Evolutionary conservation across 2,113 vertebrate genomes (phyloP).

Genomic region (Delphinus delphis): DNA sequence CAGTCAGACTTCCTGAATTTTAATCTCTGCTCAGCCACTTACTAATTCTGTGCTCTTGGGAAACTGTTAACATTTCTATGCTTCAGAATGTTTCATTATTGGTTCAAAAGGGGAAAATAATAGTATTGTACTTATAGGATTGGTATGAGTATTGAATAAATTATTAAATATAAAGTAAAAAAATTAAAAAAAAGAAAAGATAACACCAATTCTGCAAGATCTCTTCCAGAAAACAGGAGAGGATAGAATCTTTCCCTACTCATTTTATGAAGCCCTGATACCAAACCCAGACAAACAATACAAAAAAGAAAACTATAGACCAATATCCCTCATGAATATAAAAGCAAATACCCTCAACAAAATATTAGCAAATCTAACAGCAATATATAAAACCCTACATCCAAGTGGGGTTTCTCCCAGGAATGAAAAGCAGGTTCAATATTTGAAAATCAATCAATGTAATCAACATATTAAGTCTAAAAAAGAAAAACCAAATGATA

Average conservation of each 20-base stretch:
- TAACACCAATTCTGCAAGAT: not conserved
- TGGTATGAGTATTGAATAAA: not conserved
- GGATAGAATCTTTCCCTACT: conserved; percentile 13
- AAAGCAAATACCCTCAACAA: not conserved
- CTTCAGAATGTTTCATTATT: not conserved
- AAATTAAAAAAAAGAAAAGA: too few species aligned
- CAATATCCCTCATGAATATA: not conserved
- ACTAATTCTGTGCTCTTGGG: not conserved
- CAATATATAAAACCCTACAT: not conserved
- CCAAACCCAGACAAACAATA: not conserved
- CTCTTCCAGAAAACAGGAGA: not conserved
- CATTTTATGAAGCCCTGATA: conserved; percentile 27
- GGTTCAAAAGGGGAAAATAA: not conserved
- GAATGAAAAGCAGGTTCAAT: conserved; percentile 21
- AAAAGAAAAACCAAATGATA: not conserved
- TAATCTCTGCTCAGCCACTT: not conserved
- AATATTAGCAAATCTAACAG: conserved; percentile 15
- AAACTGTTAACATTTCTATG: not conserved
- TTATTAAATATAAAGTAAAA: not conserved
- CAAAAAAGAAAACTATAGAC: conserved; percentile 17
- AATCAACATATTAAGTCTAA: not conserved
- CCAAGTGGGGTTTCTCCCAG: not conserved
- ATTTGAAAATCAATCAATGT: conserved; percentile 5
- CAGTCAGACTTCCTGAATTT: not conserved
- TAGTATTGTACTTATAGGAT: not conserved